Percentiles rank a stretch among this genome's conserved stretches.
Conservation (phyloP, 2,888 invertebrate species). For the Timema podura region DNA sequence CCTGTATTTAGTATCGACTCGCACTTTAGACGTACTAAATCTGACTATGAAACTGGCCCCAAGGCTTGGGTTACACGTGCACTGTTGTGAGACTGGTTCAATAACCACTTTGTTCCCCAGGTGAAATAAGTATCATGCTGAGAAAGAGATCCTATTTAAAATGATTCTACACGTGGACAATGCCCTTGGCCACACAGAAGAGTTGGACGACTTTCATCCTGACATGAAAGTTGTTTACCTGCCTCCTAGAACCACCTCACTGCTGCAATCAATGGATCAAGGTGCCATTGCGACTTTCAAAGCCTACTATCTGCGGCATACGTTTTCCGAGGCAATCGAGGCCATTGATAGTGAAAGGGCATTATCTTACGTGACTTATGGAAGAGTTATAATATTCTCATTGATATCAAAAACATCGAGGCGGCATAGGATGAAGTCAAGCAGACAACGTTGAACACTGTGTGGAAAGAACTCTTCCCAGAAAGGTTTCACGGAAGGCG, state of each 20-base stretch:
- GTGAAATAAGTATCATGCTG: background rate
- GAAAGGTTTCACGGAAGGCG: background rate
- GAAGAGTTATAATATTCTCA: background rate
- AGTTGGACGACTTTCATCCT: background rate
- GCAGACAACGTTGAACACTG: background rate
- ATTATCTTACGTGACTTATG: background rate
- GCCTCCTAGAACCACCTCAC: conserved; percentile 4
- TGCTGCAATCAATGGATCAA: background rate
- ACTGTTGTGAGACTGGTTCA: background rate
- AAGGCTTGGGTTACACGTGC: background rate
- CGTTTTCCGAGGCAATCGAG: background rate
- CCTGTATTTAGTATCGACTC: too few species aligned
- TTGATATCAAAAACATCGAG: background rate
- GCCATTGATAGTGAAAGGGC: background rate
- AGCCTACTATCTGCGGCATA: background rate
- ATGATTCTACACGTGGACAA: background rate
- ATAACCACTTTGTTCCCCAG: background rate
- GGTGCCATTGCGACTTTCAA: background rate
- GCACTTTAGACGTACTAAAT: too few species aligned
- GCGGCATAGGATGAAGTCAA: background rate
- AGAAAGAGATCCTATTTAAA: background rate
- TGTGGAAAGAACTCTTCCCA: background rate
- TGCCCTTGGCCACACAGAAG: background rate
- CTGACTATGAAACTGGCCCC: too few species aligned
- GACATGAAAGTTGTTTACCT: background rate